Base-by-base conservation (phyloP, 35 echinoderm and acorn worm genomes). In the Acanthaster planci region DNA sequence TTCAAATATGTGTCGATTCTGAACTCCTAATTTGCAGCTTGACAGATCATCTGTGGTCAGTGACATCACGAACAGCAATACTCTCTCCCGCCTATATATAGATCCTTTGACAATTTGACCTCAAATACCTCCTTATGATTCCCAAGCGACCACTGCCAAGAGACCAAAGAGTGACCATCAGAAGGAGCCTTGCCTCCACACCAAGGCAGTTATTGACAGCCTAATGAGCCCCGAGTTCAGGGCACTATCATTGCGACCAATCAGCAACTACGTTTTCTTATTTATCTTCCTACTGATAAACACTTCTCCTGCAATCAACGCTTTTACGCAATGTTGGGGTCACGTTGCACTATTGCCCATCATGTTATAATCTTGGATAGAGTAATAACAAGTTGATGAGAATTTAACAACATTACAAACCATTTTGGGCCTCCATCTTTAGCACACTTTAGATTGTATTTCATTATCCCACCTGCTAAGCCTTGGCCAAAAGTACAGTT, bases 401-500 rank as follows among this genome's bases (percentile, higher is more conserved):
- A 72, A 72, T 34, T 34, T 72, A 72, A 72, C 34, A 34, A 72
- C 64, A 72, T 72, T 72, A 72, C 7, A 29, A 72, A 72, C 64
- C 64, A 72, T 72, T 68, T 72, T 72, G 64, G 64, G 29, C 64
- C 23, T 47, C 42, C 64, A 72, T 72, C 64, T 72, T 72, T 16
- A 26, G 30, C 64, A 8, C 64, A 72, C 64, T 72, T 72, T 27
- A 72, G 34, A 72, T 72, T 72, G 64, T 72, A 72, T 72, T 72
- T 72, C 26, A 26, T 72, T 72, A 72, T 35, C 23, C 7, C 64
- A 72, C 64, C 64, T 72, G 64, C 64, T 31, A 31, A 29, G 19
- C 42, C 42, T 72, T 72, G 29, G 64, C 7, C n/a, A 34, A 72
- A 72, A 72, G 64, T 72, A 34, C 23, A 72, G 4, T 12, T 6